phyloP scores from a whole-genome alignment of 1,140 invertebrate genomes.

The Apocrypta bakeri region DNA sequence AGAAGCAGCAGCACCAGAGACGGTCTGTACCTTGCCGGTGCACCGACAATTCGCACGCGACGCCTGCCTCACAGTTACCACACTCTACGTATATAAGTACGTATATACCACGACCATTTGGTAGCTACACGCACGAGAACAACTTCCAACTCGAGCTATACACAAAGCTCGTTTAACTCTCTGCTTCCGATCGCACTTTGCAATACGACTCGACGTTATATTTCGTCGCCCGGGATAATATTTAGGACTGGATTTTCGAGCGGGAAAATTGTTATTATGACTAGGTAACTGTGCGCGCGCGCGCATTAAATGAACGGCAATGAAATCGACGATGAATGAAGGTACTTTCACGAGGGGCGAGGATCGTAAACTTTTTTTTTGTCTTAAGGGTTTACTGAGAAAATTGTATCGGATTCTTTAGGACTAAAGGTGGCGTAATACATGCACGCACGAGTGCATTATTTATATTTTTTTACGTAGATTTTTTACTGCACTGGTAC shows the following conservation, averaged over 20 bases:
- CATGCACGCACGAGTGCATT: too few relatives aligned
- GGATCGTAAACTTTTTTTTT: too few relatives aligned
- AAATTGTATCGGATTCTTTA: too few relatives aligned
- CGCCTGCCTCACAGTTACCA: not conserved
- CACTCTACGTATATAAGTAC: not conserved
- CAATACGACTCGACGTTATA: conserved; percentile 13
- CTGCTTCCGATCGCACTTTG: not conserved
- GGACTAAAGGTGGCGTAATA: too few relatives aligned
- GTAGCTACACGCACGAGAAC: not conserved
- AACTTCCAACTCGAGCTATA: conserved; percentile 29
- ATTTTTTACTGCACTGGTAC: too few relatives aligned
- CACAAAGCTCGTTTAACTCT: not conserved
- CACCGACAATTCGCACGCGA: conserved; percentile 33
- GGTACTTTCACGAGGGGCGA: too few relatives aligned
- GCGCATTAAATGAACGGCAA: too few relatives aligned
- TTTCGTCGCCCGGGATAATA: not conserved
- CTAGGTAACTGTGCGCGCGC: too few relatives aligned
- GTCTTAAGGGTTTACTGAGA: too few relatives aligned
- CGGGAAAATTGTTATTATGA: not conserved
- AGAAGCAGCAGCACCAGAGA: too few relatives aligned
- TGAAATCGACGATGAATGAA: too few relatives aligned
- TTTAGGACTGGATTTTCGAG: not conserved
- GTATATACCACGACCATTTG: not conserved
- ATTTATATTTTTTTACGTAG: too few relatives aligned
- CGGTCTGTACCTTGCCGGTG: not conserved